These are phyloP conservation scores for Chaetorhynchus papuensis DNA, from an alignment of 2,113 vertebrate species.

Conservation along the genomic window DNA sequence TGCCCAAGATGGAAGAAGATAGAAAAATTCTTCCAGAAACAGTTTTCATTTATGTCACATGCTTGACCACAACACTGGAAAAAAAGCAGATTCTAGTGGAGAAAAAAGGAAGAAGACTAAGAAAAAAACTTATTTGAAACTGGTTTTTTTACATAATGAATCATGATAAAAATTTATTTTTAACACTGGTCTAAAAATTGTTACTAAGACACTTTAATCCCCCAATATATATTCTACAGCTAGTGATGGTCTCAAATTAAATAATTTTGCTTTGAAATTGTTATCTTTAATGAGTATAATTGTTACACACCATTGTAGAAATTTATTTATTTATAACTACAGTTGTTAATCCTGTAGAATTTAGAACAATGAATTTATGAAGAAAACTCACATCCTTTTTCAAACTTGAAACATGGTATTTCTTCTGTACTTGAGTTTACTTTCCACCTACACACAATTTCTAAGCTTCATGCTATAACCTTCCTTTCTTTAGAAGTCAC, in stretches of 20 bases:
- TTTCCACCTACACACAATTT: background rate
- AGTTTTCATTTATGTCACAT: background rate
- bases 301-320: background rate
- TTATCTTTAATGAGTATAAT: background rate
- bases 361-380: background rate
- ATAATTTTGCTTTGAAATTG: background rate
- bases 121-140: background rate
- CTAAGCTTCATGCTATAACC: background rate
- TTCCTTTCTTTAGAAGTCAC: background rate
- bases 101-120: background rate
- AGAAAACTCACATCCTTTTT: background rate
- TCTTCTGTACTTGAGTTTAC: background rate
- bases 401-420: background rate
- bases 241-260: background rate
- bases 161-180: background rate
- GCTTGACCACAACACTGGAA: background rate
- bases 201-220: background rate
- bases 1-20: rapidly evolving
- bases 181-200: background rate
- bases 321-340: too few species aligned
- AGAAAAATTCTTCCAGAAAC: background rate
- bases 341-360: background rate
- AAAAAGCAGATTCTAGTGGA: background rate
- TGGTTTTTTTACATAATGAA: background rate
- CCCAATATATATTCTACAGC: background rate